phyloP scores from a whole-genome alignment of 1,140 invertebrate genomes.

The Babylonia areolata region DNA sequence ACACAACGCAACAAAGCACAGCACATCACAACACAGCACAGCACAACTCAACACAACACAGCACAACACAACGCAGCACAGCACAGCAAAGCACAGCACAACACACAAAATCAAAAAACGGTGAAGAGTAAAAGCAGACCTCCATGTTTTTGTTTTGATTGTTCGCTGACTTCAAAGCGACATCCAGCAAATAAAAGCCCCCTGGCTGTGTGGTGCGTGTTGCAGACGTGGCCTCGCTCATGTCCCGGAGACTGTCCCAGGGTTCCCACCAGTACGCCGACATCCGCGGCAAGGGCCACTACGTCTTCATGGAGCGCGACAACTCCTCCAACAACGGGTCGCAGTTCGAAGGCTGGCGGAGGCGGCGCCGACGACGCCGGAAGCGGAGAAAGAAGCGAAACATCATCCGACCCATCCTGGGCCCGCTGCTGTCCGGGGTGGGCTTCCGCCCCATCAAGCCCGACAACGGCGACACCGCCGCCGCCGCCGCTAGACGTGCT shows the following conservation, averaged over 20 bases:
- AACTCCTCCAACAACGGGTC: constrained; percentile 32
- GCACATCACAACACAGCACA: too few relatives aligned
- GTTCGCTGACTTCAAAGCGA: too few relatives aligned
- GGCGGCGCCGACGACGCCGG: constrained; percentile 46
- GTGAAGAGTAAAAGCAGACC: too few relatives aligned
- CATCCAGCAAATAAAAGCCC: too few relatives aligned
- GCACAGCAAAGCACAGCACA: too few relatives aligned
- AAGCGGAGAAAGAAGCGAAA: constrained; percentile 50
- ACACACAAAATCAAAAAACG: too few relatives aligned
- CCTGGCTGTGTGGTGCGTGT: too few relatives aligned
- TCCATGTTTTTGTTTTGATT: too few relatives aligned
- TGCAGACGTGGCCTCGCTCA: constrained; percentile 63
- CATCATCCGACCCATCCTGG: constrained; percentile 52
- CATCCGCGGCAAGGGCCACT: constrained; percentile 47
- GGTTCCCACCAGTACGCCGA: constrained; percentile 54
- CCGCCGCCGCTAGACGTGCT: constrained; percentile 36
- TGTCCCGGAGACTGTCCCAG: constrained; percentile 55
- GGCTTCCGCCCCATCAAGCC: neutral
- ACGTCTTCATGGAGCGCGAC: constrained; percentile 41
- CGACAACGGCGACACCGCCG: constrained; percentile 15
- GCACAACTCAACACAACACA: too few relatives aligned
- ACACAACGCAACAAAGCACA: too few relatives aligned
- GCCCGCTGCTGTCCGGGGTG: constrained; percentile 45
- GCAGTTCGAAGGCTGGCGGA: neutral
- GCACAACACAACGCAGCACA: too few relatives aligned